A percentile compares a stretch with the other conserved stretches of the same genome.
phyloP scores from a whole-genome alignment of 2,888 invertebrate species.

The Caenorhabditis doughertyi region DNA sequence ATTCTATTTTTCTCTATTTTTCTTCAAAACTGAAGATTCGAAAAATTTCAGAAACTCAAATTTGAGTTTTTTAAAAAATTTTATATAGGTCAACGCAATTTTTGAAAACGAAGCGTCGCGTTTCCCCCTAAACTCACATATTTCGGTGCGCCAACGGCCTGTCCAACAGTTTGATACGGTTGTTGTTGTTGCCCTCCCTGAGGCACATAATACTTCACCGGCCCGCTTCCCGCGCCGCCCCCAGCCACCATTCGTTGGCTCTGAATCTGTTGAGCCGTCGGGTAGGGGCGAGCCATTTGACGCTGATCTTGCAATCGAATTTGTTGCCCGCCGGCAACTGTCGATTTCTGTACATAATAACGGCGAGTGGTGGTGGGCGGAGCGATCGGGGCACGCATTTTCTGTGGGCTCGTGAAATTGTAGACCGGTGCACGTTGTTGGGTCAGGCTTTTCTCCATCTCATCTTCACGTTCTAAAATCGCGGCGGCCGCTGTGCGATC shows the following conservation, averaged over 20 bases:
- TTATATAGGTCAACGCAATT: too few species aligned
- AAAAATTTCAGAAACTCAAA: too few species aligned
- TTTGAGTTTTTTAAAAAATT: too few species aligned
- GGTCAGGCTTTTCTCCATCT: background rate
- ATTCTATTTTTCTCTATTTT: too few species aligned
- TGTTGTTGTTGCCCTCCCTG: background rate
- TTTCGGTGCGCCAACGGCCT: slow-evolving; percentile 9
- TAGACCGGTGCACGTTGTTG: slow-evolving; percentile 12
- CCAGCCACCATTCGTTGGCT: slow-evolving; percentile 21
- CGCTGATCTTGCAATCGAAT: too few species aligned
- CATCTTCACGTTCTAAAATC: slow-evolving; percentile 33
- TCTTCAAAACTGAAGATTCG: too few species aligned
- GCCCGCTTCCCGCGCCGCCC: slow-evolving; percentile 1
- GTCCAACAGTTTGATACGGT: background rate
- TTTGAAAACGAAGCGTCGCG: too few species aligned
- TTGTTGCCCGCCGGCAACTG: slow-evolving; percentile 1
- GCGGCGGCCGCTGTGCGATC: slow-evolving; percentile 37
- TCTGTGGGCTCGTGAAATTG: slow-evolving; percentile 27
- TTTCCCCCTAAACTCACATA: slow-evolving; percentile 53
- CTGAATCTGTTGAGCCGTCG: background rate
- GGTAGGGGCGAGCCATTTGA: slow-evolving; percentile 16
- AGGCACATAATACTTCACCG: slow-evolving; percentile 55
- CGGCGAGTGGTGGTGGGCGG: slow-evolving; percentile 16
- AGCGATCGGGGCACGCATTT: slow-evolving; percentile 5
- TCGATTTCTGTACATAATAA: slow-evolving; percentile 54